Base-by-base conservation (phyloP, 1,140 invertebrate genomes). In the Sesamia nonagrioides region DNA sequence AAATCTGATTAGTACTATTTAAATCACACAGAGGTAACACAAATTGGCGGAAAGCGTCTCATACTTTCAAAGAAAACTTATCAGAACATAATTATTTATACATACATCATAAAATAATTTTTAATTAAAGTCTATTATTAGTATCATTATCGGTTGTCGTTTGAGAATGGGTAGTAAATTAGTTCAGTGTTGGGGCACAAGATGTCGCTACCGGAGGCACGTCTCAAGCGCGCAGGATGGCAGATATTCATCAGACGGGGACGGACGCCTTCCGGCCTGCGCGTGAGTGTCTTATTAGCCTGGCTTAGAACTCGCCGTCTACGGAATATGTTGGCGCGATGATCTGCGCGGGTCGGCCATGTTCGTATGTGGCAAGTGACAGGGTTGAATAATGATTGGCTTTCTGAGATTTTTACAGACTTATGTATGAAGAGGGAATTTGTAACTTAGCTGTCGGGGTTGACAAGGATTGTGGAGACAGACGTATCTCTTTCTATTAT, bases 191-290 rank as follows among this genome's bases (percentile, higher is more conserved):
- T 18, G 33, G 6, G 37, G 21, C 45, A 33, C 33, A 21, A 63
- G 74, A 77, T 54, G 74, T 61, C 61, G 74, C 37, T 21, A 66
- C 74, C 58, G 74, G 74, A 76, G 74, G 60, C 60, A 66, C 42
- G 48, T 66, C 45, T 63, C 74, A 75, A 63, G 74, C 6, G 27
- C 45, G 60, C 74, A 66, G 74, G 74, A 66, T 54, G 60, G 42
- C 42, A 76, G 79, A 80, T 82, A 80, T 72, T 48, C 27, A 82
- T 82, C 80, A 66, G 61, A 73, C 72, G 68, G 42, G 66, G 61
- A 84, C 73, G 40, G 52, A 77, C 82, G 69, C 61, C 75, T 79
- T 78, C 82, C 80, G 80, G 60, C 72, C 58, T 48, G 52, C 42
- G 69, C 66, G 74, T 42, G 68, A 80, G 61, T 71, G 52, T 71